These are phyloP conservation scores for Elaphurus davidianus DNA, from an alignment of 2,113 vertebrate genomes.

Conservation along the genomic window DNA sequence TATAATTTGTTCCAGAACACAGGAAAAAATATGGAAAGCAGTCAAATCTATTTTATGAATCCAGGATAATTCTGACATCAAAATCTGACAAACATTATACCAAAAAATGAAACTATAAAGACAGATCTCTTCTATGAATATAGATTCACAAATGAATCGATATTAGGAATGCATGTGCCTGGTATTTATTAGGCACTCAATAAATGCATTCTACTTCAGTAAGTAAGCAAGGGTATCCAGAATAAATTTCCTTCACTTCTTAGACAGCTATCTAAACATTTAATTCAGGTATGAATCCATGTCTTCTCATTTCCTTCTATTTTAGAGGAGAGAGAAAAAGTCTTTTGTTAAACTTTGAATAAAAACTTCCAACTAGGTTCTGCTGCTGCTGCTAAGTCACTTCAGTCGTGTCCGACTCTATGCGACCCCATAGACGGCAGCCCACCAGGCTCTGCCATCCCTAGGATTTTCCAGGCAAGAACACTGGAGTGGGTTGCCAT, in stretches of 20 bases:
- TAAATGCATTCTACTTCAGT: background rate
- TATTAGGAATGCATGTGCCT: background rate
- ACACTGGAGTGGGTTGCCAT: too few species aligned
- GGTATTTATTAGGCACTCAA: background rate
- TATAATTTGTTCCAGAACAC: slow-evolving; percentile 64
- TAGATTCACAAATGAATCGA: background rate
- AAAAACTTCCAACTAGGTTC: background rate
- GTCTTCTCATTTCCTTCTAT: background rate
- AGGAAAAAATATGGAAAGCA: slow-evolving; percentile 27
- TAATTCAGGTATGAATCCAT: background rate
- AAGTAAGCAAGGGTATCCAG: background rate
- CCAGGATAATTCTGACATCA: slow-evolving; percentile 44
- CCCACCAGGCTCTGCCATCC: too few species aligned
- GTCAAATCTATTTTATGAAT: slow-evolving; percentile 50
- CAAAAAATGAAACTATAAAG: slow-evolving; percentile 19
- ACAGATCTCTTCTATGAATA: background rate
- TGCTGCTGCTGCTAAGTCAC: background rate
- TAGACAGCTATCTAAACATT: background rate
- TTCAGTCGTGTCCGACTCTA: too few species aligned
- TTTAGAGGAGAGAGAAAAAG: background rate
- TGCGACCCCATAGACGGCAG: too few species aligned
- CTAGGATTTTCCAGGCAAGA: too few species aligned
- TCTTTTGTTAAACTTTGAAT: background rate
- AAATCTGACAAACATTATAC: slow-evolving; percentile 34
- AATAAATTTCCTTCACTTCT: background rate